Percentiles rank a stretch among this genome's conserved stretches.
phyloP scores from a whole-genome alignment of 2,888 invertebrate species.

The Nephrotoma flavescens region DNA sequence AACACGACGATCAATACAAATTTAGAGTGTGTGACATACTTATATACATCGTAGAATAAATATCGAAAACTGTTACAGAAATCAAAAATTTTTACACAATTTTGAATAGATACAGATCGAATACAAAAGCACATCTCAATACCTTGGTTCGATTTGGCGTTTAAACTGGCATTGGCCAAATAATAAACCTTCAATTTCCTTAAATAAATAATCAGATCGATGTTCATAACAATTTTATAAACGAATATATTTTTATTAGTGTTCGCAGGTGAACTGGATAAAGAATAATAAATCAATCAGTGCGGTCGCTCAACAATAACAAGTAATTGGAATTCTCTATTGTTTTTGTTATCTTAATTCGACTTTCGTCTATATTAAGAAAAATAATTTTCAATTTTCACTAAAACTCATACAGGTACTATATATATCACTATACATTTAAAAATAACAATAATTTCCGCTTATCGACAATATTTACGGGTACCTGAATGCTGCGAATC shows the following conservation, averaged over 20 bases:
- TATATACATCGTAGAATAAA: no score
- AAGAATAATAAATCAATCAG: background rate
- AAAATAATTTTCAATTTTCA: background rate
- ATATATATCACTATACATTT: background rate
- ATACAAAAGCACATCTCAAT: no score
- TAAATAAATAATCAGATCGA: background rate
- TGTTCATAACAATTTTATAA: background rate
- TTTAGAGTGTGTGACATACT: no score
- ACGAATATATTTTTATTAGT: background rate
- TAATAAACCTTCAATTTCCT: background rate
- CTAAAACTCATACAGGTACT: background rate
- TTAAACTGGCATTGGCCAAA: background rate
- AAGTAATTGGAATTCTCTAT: background rate
- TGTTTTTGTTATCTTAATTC: background rate
- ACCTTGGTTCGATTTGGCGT: no score
- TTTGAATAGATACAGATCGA: no score
- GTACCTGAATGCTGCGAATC: constrained; percentile 2
- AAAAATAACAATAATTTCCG: background rate
- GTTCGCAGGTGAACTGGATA: background rate
- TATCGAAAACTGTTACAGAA: no score
- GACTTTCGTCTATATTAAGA: background rate
- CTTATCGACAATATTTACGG: background rate
- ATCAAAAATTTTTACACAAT: no score
- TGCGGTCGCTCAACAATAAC: background rate
- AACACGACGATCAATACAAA: no score